These are phyloP conservation scores for Delichon dasypus DNA, from an alignment of 2,797 vertebrate genomes.

Conservation along the genomic window DNA sequence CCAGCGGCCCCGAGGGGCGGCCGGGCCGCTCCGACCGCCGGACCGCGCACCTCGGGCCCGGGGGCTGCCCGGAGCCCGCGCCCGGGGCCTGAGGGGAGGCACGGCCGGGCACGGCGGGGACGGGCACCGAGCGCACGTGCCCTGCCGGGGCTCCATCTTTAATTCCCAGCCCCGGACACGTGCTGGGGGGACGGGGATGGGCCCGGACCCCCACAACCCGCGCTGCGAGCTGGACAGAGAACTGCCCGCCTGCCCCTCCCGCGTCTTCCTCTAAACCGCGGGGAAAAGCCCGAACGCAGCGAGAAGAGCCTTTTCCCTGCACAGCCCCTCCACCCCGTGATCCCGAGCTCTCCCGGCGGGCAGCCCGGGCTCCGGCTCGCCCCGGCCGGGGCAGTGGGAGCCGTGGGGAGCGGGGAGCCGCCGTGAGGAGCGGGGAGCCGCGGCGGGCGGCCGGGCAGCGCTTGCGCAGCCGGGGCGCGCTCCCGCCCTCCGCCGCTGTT, in stretches of 20 bases:
- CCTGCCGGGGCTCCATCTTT: background rate
- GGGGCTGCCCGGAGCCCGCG: background rate
- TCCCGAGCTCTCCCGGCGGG: background rate
- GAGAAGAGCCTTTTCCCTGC: background rate
- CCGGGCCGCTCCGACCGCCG: background rate
- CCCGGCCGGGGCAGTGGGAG: background rate
- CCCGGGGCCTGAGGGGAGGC: background rate
- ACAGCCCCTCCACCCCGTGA: rapidly evolving
- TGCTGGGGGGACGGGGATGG: background rate
- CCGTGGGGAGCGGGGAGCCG: background rate
- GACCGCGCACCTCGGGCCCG: background rate
- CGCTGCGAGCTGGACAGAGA: too few relatives aligned
- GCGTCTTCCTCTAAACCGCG: background rate
- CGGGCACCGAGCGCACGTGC: background rate
- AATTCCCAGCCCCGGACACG: background rate
- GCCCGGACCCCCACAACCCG: background rate
- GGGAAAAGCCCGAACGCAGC: rapidly evolving
- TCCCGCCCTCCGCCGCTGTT: background rate
- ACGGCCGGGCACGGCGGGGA: rapidly evolving
- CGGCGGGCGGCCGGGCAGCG: background rate
- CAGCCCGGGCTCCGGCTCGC: background rate
- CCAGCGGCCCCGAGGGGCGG: background rate
- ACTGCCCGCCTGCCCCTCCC: too few relatives aligned
- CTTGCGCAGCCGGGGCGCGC: background rate
- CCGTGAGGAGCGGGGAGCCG: too few relatives aligned